phyloP scores from a whole-genome alignment of 2,113 vertebrate species.

The Brachyhypopomus occidentalis region DNA sequence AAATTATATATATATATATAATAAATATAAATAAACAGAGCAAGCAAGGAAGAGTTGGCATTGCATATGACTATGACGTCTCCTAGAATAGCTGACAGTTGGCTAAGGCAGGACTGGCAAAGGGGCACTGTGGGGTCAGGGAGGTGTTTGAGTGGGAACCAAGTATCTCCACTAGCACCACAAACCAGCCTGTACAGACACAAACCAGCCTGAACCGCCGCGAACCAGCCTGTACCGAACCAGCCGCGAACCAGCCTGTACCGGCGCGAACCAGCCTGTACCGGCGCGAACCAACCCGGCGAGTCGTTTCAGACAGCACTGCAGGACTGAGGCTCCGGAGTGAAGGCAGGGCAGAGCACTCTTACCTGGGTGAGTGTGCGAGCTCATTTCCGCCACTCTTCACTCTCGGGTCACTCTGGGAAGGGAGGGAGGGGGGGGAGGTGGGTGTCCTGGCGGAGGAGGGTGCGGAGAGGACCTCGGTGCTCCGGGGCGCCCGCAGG shows the following conservation, averaged over 20 bases:
- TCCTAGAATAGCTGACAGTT: slow-evolving; percentile 52
- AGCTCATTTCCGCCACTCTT: slow-evolving; percentile 65
- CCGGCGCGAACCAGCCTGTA: not conserved
- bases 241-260: slow-evolving; percentile 24
- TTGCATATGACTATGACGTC: slow-evolving; percentile 1
- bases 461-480: slow-evolving; percentile 58
- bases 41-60: not conserved
- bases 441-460: slow-evolving; percentile 40
- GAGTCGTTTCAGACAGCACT: too few relatives aligned
- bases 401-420: slow-evolving; percentile 31
- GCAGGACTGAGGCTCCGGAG: too few relatives aligned
- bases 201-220: not conserved
- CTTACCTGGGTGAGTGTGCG: slow-evolving; percentile 73
- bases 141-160: slow-evolving; percentile 48
- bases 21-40: slow-evolving; percentile 5
- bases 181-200: slow-evolving; percentile 7
- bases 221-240: slow-evolving; percentile 18
- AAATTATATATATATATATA: not conserved
- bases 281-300: slow-evolving; percentile 26
- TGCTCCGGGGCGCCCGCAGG: slow-evolving; percentile 52
- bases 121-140: slow-evolving; percentile 34
- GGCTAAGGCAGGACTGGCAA: slow-evolving; percentile 42
- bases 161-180: slow-evolving; percentile 49
- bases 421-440: slow-evolving; percentile 1
- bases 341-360: not conserved